Conservation (phyloP, 2,888 invertebrate genomes). For the Apamea monoglypha region DNA sequence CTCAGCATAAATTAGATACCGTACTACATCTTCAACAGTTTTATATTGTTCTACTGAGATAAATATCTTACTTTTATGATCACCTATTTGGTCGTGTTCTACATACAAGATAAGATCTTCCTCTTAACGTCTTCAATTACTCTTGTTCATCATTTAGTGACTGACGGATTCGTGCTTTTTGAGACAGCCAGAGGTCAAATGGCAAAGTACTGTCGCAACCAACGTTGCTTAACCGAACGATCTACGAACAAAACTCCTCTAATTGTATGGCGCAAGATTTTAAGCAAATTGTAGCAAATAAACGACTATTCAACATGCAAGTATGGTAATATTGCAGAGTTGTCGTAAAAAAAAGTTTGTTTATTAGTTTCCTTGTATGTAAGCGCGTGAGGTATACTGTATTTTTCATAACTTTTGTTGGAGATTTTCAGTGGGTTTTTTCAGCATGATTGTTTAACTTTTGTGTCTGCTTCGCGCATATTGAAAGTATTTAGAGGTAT, state of each 20-base stretch:
- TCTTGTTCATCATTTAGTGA: constrained; percentile 50
- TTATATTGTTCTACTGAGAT: constrained; percentile 28
- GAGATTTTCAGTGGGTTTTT: not conserved
- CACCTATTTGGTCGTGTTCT: constrained; percentile 42
- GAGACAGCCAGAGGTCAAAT: constrained; percentile 51
- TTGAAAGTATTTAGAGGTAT: not conserved
- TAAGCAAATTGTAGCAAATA: constrained; percentile 51
- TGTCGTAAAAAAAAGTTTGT: constrained; percentile 25
- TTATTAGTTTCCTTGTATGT: constrained; percentile 30
- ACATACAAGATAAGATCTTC: constrained; percentile 45
- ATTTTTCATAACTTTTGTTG: constrained; percentile 3
- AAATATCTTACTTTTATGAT: constrained; percentile 58
- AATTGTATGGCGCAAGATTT: constrained; percentile 51
- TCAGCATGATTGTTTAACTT: not conserved
- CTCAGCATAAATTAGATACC: constrained; percentile 36
- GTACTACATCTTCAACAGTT: constrained; percentile 13
- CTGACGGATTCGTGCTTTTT: constrained; percentile 53
- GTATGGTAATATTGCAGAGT: constrained; percentile 36
- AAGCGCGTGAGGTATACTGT: not conserved
- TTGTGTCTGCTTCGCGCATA: not conserved
- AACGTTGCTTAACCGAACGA: constrained; percentile 42
- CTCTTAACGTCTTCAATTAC: constrained; percentile 44
- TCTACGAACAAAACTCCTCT: constrained; percentile 38
- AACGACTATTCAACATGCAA: constrained; percentile 50
- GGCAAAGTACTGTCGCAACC: constrained; percentile 43